phyloP scores from a whole-genome alignment of 2,888 invertebrate species.

The Hydraecia micacea region DNA sequence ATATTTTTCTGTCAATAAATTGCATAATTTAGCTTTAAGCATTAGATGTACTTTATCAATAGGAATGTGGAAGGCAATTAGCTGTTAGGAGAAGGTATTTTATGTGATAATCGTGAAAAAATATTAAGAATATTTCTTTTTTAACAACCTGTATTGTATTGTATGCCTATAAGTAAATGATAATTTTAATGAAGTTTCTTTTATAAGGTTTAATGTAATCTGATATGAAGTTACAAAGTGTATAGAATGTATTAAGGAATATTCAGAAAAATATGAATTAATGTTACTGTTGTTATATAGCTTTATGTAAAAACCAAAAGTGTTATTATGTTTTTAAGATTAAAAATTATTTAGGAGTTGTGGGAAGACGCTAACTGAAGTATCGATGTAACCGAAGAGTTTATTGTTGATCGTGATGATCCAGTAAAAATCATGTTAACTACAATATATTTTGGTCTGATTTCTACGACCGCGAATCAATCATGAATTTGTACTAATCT shows the following conservation, averaged over 20 bases:
- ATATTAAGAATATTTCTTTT: conserved; percentile 81
- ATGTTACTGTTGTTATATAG: conserved; percentile 89
- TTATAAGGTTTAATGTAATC: conserved; percentile 74
- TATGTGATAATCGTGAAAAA: conserved; percentile 80
- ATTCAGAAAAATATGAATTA: conserved; percentile 82
- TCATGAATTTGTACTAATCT: conserved; percentile 62
- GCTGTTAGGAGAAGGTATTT: conserved; percentile 78
- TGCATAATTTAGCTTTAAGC: conserved; percentile 88
- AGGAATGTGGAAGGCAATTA: conserved; percentile 71
- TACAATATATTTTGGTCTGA: conserved; percentile 60
- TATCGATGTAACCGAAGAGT: conserved; percentile 63
- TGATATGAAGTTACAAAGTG: conserved; percentile 76
- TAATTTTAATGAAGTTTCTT: conserved; percentile 66
- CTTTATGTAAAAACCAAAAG: conserved; percentile 89
- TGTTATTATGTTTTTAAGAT: conserved; percentile 89
- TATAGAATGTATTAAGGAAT: conserved; percentile 80
- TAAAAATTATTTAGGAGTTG: conserved; percentile 72
- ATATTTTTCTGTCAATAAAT: conserved; percentile 83
- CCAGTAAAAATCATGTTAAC: conserved; percentile 51
- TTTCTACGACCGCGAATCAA: conserved; percentile 46
- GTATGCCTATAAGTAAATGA: conserved; percentile 71
- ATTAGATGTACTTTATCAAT: conserved; percentile 74
- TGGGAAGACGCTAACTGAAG: conserved; percentile 63
- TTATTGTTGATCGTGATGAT: conserved; percentile 55
- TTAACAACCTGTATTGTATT: conserved; percentile 78